Evolutionary conservation across 2,888 invertebrate species (phyloP).

Genomic region (Siphonodentalium dalli): DNA sequence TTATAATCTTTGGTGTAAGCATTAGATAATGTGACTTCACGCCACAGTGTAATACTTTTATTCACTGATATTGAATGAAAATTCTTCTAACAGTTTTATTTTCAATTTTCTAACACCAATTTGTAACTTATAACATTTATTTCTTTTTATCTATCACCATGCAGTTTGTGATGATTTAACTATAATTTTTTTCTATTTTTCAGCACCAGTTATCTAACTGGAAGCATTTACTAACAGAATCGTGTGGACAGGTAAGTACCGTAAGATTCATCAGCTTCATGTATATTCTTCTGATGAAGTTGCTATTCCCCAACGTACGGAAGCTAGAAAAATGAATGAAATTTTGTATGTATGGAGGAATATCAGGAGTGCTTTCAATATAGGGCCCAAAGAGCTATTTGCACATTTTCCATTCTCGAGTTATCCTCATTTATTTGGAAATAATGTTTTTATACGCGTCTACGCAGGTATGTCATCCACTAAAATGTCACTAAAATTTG

Average conservation of each 20-base stretch:
- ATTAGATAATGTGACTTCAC: too few species aligned
- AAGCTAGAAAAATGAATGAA: not conserved
- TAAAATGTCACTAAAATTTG: too few species aligned
- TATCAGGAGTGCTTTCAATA: too few species aligned
- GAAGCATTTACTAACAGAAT: constrained; percentile 46
- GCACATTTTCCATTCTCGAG: too few species aligned
- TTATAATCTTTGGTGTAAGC: too few species aligned
- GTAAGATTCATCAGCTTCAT: not conserved
- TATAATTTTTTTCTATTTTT: constrained; percentile 16
- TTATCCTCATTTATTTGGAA: too few species aligned
- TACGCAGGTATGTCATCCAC: too few species aligned
- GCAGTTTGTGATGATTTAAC: not conserved
- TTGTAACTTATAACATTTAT: not conserved
- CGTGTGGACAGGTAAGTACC: constrained; percentile 60
- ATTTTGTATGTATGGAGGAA: not conserved
- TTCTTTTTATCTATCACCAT: not conserved
- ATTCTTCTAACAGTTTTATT: too few species aligned
- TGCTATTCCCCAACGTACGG: not conserved
- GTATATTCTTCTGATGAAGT: not conserved
- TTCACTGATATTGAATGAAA: too few species aligned
- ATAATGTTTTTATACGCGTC: too few species aligned
- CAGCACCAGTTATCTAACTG: constrained; percentile 61
- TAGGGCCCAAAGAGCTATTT: too few species aligned
- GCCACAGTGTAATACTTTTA: too few species aligned
- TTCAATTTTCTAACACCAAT: not conserved